Evolutionary conservation across 2,797 vertebrate species (phyloP).

Genomic region (Sitta carolinensis): DNA sequence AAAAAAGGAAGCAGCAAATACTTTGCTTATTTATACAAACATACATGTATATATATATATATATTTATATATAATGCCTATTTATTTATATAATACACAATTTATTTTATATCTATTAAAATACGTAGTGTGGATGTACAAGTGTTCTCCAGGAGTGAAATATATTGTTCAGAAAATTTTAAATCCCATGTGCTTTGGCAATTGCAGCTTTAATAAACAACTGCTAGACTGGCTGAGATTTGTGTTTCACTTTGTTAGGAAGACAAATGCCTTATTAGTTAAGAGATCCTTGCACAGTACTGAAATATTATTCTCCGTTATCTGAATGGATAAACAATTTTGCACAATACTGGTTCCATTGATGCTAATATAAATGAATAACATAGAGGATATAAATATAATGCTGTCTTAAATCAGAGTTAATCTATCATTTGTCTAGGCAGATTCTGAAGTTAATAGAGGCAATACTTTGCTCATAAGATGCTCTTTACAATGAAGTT

Average conservation of each 20-base stretch:
- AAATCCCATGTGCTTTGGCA: background rate
- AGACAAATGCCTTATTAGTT: background rate
- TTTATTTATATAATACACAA: background rate
- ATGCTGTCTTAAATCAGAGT: background rate
- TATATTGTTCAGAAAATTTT: background rate
- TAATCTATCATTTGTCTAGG: background rate
- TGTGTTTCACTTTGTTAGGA: background rate
- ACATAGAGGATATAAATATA: background rate
- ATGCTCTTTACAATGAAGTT: background rate
- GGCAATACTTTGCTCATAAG: background rate
- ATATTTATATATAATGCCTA: background rate
- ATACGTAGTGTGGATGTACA: background rate
- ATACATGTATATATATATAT: background rate
- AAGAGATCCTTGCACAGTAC: background rate
- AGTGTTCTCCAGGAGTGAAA: background rate
- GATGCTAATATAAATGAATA: background rate
- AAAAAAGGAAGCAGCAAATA: background rate
- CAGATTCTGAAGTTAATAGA: background rate
- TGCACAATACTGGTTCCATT: background rate
- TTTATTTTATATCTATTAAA: background rate
- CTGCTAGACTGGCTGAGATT: background rate
- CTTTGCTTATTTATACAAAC: background rate
- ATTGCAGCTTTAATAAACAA: background rate
- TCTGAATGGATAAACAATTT: background rate
- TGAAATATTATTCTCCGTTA: background rate